These are phyloP conservation scores for Xylota segnis DNA, from an alignment of 2,888 invertebrate genomes.

Conservation along the genomic window DNA sequence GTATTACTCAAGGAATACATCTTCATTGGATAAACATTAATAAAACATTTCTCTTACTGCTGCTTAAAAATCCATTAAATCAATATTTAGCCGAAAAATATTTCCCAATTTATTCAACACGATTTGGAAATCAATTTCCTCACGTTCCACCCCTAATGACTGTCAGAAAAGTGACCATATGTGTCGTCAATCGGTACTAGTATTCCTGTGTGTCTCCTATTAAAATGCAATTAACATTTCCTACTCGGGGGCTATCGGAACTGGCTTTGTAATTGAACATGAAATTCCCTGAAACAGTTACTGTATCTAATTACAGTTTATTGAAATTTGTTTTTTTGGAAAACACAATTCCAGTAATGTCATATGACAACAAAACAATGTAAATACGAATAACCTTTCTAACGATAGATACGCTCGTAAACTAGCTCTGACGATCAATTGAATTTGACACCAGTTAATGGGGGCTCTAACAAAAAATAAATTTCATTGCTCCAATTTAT, in stretches of 20 bases:
- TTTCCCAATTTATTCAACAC: conserved; percentile 3
- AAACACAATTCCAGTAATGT: not conserved
- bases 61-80: conserved; percentile 56
- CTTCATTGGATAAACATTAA: conserved; percentile 26
- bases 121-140: conserved; percentile 24
- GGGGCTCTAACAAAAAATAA: conserved; percentile 7
- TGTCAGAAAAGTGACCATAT: conserved; percentile 30
- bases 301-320: conserved; percentile 22
- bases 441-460: conserved; percentile 63
- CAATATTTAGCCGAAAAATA: conserved; percentile 18
- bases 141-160: conserved; percentile 5
- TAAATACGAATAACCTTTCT: not conserved
- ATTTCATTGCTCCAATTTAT: conserved; percentile 40
- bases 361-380: not conserved
- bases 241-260: not conserved
- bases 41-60: not conserved
- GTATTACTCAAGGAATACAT: conserved; percentile 5
- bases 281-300: conserved; percentile 14
- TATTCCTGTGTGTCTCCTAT: conserved; percentile 13
- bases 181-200: conserved; percentile 1
- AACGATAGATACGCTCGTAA: conserved; percentile 11
- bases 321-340: not conserved
- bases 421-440: conserved; percentile 42
- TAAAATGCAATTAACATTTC: conserved; percentile 39
- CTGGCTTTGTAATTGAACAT: conserved; percentile 22